phyloP scores from a whole-genome alignment of 1,140 invertebrate species.

The Panonychus citri region DNA sequence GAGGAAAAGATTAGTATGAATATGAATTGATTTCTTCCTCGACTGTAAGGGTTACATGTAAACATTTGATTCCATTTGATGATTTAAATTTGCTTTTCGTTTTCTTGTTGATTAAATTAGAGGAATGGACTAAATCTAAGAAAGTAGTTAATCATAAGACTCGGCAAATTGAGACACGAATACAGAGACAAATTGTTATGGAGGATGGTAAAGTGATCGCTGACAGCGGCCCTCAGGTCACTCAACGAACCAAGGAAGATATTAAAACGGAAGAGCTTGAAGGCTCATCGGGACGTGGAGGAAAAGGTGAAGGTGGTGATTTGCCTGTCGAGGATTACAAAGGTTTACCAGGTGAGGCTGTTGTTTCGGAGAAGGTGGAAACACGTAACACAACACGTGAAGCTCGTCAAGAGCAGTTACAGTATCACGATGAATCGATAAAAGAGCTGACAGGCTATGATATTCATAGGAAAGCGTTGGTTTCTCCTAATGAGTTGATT shows the following conservation, averaged over 20 bases:
- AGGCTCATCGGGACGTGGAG: slow-evolving; percentile 5
- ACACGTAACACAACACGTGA: slow-evolving; percentile 15
- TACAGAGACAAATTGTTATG: slow-evolving; percentile 60
- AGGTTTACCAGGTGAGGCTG: slow-evolving; percentile 3
- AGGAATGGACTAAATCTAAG: slow-evolving; percentile 1
- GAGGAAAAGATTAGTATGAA: not conserved
- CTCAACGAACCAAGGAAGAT: slow-evolving; percentile 65
- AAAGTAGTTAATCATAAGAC: slow-evolving; percentile 8
- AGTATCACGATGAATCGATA: slow-evolving; percentile 17
- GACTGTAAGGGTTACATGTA: not conserved
- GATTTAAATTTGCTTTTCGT: not conserved
- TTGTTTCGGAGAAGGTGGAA: slow-evolving; percentile 17
- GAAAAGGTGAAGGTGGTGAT: slow-evolving; percentile 1
- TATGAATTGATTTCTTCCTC: not conserved
- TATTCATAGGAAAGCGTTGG: slow-evolving; percentile 12
- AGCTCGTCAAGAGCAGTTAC: slow-evolving; percentile 16
- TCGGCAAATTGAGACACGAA: slow-evolving; percentile 55
- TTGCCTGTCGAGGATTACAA: not conserved
- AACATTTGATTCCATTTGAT: not conserved
- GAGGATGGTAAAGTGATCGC: slow-evolving; percentile 69
- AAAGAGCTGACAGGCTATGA: slow-evolving; percentile 15
- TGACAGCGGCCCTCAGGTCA: slow-evolving; percentile 64
- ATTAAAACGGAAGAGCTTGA: slow-evolving; percentile 44
- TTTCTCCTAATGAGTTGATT: slow-evolving; percentile 12
- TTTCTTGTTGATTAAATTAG: not conserved